Percentiles rank a stretch among this genome's conserved stretches.
phyloP scores from a whole-genome alignment of 2,888 invertebrate genomes.

The Drosophila paranaensis region DNA sequence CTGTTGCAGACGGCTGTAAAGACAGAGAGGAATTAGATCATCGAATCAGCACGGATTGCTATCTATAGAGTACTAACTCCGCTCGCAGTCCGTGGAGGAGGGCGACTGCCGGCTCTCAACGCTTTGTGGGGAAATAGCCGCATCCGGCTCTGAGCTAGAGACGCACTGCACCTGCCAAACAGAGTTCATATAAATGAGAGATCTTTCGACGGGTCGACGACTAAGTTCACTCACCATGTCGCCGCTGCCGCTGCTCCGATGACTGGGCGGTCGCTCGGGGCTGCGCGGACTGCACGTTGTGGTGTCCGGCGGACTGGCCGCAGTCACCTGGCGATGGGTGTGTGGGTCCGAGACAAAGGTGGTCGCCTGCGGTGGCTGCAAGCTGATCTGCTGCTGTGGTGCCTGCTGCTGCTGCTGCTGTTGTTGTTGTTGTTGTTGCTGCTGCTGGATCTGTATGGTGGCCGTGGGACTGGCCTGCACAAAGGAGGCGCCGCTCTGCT shows the following conservation, averaged over 20 bases:
- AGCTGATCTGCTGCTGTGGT: conserved; percentile 54
- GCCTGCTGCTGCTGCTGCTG: conserved; percentile 37
- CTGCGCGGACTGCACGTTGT: conserved; percentile 93
- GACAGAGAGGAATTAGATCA: not conserved
- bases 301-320: conserved; percentile 92
- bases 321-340: conserved; percentile 76
- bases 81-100: conserved; percentile 84
- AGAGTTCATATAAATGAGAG: not conserved
- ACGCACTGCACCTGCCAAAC: conserved; percentile 93
- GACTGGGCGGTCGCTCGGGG: conserved; percentile 85
- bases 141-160: conserved; percentile 93
- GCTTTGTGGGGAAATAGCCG: conserved; percentile 86
- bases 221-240: conserved; percentile 81
- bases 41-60: no score
- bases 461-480: conserved; percentile 91
- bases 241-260: conserved; percentile 84
- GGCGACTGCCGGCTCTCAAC: conserved; percentile 84
- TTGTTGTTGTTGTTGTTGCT: conserved; percentile 70
- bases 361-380: conserved; percentile 74
- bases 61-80: conserved; percentile 68
- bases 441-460: conserved; percentile 88
- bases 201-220: not conserved
- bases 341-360: conserved; percentile 62
- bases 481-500: conserved; percentile 88
- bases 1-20: conserved; percentile 59